Percentiles rank a stretch among this genome's conserved stretches.
These are phyloP conservation scores for Cololabis saira DNA, from an alignment of 2,113 vertebrate species.

Conservation along the genomic window DNA sequence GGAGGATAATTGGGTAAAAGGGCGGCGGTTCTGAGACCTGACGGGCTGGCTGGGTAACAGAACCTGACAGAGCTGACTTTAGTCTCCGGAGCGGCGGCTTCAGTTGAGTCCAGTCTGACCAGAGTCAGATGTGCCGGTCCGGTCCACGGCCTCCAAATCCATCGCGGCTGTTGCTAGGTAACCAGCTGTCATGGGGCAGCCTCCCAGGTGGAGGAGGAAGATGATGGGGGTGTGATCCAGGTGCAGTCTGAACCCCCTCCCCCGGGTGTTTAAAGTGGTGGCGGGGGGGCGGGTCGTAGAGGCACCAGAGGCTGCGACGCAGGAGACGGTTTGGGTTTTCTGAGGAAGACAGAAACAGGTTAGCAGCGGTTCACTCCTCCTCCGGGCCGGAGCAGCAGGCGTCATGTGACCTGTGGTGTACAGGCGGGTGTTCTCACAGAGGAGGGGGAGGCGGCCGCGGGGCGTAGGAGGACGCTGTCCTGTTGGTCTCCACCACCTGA, in stretches of 20 bases:
- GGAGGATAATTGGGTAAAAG: background rate
- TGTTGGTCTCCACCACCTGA: constrained; percentile 73
- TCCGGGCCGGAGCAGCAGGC: no score
- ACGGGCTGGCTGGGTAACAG: constrained; percentile 40
- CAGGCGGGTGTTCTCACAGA: constrained; percentile 45
- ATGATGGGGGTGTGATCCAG: constrained; percentile 2
- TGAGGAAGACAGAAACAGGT: constrained; percentile 5
- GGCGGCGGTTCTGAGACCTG: background rate
- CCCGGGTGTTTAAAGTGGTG: constrained; percentile 72
- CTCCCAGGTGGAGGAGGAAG: constrained; percentile 4
- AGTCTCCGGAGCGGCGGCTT: constrained; percentile 7
- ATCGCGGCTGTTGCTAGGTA: constrained; percentile 15
- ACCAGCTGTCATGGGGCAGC: constrained; percentile 17
- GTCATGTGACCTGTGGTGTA: no score
- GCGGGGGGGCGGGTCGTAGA: constrained; percentile 81
- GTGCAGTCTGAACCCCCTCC: constrained; percentile 13
- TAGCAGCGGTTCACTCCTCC: background rate
- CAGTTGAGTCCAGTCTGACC: no score
- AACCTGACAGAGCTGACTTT: background rate
- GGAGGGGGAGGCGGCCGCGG: constrained; percentile 72
- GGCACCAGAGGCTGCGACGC: constrained; percentile 74
- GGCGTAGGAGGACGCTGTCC: constrained; percentile 40
- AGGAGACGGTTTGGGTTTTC: constrained; percentile 75
- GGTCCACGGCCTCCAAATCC: background rate
- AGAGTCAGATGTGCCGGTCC: background rate